A percentile compares a stretch with the other conserved stretches of the same genome.
Conservation (phyloP, 2,113 vertebrate genomes). For the Elephantulus edwardii region DNA sequence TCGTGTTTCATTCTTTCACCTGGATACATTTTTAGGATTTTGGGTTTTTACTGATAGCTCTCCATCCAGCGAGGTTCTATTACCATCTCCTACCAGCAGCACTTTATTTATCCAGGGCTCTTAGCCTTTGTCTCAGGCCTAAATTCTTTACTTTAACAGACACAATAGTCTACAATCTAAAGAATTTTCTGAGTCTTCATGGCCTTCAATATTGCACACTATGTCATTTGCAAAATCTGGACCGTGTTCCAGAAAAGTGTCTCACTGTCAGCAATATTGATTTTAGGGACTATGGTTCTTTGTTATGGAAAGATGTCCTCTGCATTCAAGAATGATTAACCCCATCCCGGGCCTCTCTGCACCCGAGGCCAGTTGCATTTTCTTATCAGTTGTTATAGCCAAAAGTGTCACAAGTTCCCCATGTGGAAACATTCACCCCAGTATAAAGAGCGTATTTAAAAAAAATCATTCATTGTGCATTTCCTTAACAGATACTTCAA, state of each 20-base stretch:
- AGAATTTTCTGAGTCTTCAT: not conserved
- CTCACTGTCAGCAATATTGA: fast-evolving
- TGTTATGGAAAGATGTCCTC: no score
- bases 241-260: not conserved
- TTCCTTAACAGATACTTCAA: no score
- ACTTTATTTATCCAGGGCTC: not conserved
- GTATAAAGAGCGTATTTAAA: no score
- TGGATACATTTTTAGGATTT: not conserved
- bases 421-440: no score
- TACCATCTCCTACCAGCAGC: not conserved
- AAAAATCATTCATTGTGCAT: no score
- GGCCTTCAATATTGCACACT: not conserved
- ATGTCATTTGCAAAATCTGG: not conserved
- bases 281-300: not conserved
- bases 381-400: not conserved
- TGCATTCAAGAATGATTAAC: not conserved
- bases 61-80: not conserved
- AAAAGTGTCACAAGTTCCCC: not conserved
- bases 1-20: not conserved
- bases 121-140: not conserved
- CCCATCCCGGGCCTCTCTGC: not conserved
- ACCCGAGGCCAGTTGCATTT: not conserved
- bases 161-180: not conserved
- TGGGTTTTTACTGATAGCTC: not conserved
- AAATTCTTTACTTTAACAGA: not conserved